Evolutionary conservation across 2,113 vertebrate genomes (phyloP), one percentile per base, ranked within the genome.

Genomic region (Burhinus bistriatus): DNA sequence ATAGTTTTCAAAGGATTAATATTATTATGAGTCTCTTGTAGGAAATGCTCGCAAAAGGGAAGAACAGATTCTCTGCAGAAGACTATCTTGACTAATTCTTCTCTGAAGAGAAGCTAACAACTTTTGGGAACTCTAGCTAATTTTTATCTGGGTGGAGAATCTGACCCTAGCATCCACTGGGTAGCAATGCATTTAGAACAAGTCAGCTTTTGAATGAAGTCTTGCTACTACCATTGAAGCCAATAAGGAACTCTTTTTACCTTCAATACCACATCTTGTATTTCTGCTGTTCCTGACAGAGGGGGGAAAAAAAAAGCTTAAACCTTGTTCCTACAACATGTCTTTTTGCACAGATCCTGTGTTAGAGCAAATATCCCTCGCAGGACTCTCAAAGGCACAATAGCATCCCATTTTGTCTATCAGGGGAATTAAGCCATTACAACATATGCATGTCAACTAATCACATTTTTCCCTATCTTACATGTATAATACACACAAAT

Each of bases 1-100:
- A 59, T 2, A 47, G 27, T 30, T 91, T 79, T 79, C 40, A 49
- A 64, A 82, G 26, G 15, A 76, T 21, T 26, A 25, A 15, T 54
- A 66, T 11, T 14, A n/a, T 29, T 47, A 2, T 18, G 4, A 89
- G 32, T 20, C 18, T 70, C 49, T 55, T 0, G 0, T 11, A 89
- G 16, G 12, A 89, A 94, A 69, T 1, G 2, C 29, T 89, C 23
- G n/a, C 10, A 55, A 64, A 47, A 9, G 12, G 15, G 21, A 93
- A 55, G 69, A 89, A n/a, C 9, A 68, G 8, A 45, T 42, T 55
- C 47, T 64, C 32, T 47, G 45, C 29, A 84, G 30, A 84, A 52
- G 12, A 16, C 18, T 55, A 20, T 15, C 29, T 38, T 65, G n/a
- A 70, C 10, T 75, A 91, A 81, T 62, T 38, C 30, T 14, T 40